Base-by-base conservation (phyloP, 2,888 invertebrate genomes). In the Rhamnusium bicolor region DNA sequence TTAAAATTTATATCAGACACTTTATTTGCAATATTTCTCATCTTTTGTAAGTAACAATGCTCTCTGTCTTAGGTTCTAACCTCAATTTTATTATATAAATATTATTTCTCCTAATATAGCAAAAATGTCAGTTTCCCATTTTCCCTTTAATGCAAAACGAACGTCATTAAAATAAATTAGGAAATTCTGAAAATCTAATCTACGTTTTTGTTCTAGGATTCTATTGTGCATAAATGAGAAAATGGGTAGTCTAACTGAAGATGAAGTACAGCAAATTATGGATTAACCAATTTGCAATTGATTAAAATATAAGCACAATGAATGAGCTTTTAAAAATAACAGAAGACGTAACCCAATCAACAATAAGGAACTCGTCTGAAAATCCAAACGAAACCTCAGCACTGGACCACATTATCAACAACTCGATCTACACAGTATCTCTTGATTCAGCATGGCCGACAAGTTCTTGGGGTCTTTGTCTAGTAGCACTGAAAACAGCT, bases 401-500 rank as follows among this genome's bases (percentile, higher is more conserved):
- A 71, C 53, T 73, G 53, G 74, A 82, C 76, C 73, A 79, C 76
- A 74, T 81, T 73, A 71, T 76, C 51, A 81, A 81, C 75, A 80
- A 70, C 49, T 80, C 81, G 29, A 70, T 78, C 19, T 78, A 75
- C 65, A 61, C 78, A 6, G 51, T 81, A 24, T 63, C 67, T n/a
- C 68, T 81, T 47, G 77, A 77, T 21, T 76, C 71, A 24, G 51
- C 80, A 73, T 84, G 84, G 84, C 76, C 81, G 10, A 32, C 75
- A 2, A 71, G 80, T 12, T 83, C 85, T 8, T 90, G 93, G 86
- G 87, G 91, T 54, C 88, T 92, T 62, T 90, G 92, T 47, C 89
- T 93, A 73, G 80, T 93, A 56, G 88, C 92, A 21, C 82, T 94
- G 73, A 95, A 95, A 90, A 92, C 93, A 77, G 90, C 95, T 21